Base-by-base conservation (phyloP, 2,113 vertebrate genomes). In the Pycnonotus jocosus region DNA sequence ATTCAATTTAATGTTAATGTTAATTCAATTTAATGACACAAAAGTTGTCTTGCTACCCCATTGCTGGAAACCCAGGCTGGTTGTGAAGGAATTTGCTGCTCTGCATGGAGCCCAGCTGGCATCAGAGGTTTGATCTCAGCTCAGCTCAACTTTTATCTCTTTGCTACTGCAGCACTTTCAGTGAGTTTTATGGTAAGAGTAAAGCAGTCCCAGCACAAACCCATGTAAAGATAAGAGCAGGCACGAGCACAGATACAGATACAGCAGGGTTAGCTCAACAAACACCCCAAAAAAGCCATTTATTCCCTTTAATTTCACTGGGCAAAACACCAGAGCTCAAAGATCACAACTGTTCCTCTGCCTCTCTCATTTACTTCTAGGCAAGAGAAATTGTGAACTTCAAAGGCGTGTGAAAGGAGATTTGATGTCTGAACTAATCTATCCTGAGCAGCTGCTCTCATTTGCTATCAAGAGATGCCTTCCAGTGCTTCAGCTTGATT, bases 371-470 rank as follows among this genome's bases (percentile, higher is more conserved):
- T 85, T 72, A 62, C 66, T 88, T 58, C 38, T 28, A 60, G 38
- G 44, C 51, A 77, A 66, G 68, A 66, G 42, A 93, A 91, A 80
- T 5, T 23, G 48, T 30, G 74, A 85, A 31, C 74, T 70, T 90
- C 79, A 62, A 73, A 62, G 70, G 85, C 61, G 48, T 1, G 25
- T 73, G 74, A 78, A 56, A 56, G 64, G 68, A 83, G 93, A 92
- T 50, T 47, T 92, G 90, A 68, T 78, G 85, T 88, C 90, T 90
- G 71, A 80, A 91, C 58, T 91, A 85, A 97, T 88, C 91, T 92
- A 31, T 70, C 88, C 74, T 73, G 90, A 92, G 88, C 71, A 93
- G 93, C 82, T 92, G 71, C 38, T 86, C 40, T 83, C 40, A 78
- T 90, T 94, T 92, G 37, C 60, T 25, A 91, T 56, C 69, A 45